phyloP scores from a whole-genome alignment of 2,797 vertebrate genomes.

The Lemur catta region DNA sequence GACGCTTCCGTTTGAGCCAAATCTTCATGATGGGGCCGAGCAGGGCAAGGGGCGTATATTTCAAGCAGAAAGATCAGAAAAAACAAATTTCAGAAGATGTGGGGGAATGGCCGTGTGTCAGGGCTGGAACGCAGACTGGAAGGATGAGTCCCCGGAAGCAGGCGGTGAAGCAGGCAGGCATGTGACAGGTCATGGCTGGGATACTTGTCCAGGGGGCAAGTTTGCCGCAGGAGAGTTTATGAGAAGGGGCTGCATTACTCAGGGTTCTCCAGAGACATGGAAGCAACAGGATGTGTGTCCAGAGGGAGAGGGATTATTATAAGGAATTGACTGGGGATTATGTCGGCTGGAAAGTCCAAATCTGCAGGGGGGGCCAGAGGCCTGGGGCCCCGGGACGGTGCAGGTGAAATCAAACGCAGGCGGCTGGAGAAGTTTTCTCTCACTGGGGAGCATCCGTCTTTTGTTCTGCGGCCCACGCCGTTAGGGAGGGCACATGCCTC shows the following conservation, averaged over 20 bases:
- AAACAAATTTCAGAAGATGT: not conserved
- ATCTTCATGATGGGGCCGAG: not conserved
- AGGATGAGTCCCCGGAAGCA: not conserved
- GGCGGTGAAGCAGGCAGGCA: accelerated
- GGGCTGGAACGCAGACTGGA: not conserved
- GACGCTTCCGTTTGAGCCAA: not conserved
- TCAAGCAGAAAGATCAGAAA: not conserved
- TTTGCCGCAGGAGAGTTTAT: too few species aligned
- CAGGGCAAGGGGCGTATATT: too few species aligned
- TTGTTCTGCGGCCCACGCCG: not conserved
- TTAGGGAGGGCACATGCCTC: not conserved
- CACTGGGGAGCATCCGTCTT: not conserved
- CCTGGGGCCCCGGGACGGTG: not conserved
- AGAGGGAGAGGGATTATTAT: too few species aligned
- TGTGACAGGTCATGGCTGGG: not conserved
- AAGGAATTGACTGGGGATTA: not conserved
- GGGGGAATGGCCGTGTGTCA: not conserved
- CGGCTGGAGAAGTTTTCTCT: not conserved
- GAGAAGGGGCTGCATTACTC: not conserved
- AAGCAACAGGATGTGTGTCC: too few species aligned
- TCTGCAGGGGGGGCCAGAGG: not conserved
- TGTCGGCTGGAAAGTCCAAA: not conserved
- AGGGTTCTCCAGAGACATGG: not conserved
- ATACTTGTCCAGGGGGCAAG: accelerated
- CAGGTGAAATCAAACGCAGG: too few species aligned